Evolutionary conservation across 2,888 invertebrate genomes (phyloP), one percentile per base, ranked within the genome.

Genomic region (Anthophora plumipes): DNA sequence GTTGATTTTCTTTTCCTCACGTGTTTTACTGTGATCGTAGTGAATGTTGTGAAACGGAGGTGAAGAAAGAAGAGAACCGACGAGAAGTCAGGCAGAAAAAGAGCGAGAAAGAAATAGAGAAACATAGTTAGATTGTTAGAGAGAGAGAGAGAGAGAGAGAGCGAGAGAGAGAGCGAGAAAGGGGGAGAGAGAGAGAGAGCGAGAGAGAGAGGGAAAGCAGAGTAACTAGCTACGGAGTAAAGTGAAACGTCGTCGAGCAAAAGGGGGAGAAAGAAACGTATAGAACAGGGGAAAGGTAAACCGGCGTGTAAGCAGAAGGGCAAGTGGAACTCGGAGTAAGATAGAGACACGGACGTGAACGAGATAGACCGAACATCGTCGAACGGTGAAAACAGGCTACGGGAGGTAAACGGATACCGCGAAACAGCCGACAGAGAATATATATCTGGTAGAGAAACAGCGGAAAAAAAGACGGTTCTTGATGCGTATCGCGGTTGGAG

Each of bases 11-110:
- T 67, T 70, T 52, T 74, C 50, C 66, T 77, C 74, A 79, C 83
- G 85, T 86, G 87, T 37, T 67, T 68, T 63, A 75, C 54, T 86
- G 87, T 76, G 68, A 70, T 84, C 69, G 55, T 43, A 87, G 78
- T 82, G 82, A 87, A 84, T 87, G 86, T 87, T 82, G 80, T 87
- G 87, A 78, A 66, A 82, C 74, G 74, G 66, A 73, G 83, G 80
- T 75, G 87, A 77, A 79, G 85, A 77, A 77, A 72, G 79, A 85
- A 82, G 80, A 79, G 80, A 79, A 79, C 52, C 79, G 70, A 79
- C 79, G 79, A 12, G 41, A 70, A 70, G 60, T 61, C 60, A 66
- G n/a, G 37, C 43, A 46, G 63, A 69, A 55, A 66, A 12, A 43
- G 52, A 59, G n/a, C 41, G 31, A 59, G 43, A 66, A n/a, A 57